Evolutionary conservation across 2,797 vertebrate genomes (phyloP).

Genomic region (Sebastes trivittatus): DNA sequence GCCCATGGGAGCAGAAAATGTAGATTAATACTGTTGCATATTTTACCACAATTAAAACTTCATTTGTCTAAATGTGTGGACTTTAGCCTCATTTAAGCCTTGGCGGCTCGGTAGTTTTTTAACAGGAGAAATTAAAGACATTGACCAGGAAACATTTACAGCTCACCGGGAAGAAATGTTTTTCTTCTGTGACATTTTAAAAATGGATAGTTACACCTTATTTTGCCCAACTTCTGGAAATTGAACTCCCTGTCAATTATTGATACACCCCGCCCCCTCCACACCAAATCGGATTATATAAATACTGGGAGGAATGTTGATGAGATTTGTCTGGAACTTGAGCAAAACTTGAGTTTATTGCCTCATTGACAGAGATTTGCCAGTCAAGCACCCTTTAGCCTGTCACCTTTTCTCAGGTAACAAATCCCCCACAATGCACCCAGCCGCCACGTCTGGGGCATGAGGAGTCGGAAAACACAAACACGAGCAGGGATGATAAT

Average conservation of each 20-base stretch:
- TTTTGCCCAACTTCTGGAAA: conserved; percentile 49
- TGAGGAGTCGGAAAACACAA: conserved; percentile 59
- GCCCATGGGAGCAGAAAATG: conserved; percentile 72
- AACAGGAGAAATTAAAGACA: conserved; percentile 50
- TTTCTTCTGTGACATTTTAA: conserved; percentile 34
- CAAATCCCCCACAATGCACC: conserved; percentile 57
- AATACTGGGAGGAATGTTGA: conserved; percentile 52
- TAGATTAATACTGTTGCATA: conserved; percentile 74
- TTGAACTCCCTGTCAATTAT: conserved; percentile 70
- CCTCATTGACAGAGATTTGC: conserved; percentile 68
- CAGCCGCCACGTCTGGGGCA: conserved; percentile 55
- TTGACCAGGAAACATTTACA: conserved; percentile 16
- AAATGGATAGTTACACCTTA: conserved; percentile 58
- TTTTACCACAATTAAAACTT: conserved; percentile 82
- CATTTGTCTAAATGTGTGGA: conserved; percentile 80
- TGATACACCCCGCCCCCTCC: conserved; percentile 1
- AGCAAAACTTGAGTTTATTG: conserved; percentile 61
- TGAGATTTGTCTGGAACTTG: conserved; percentile 54
- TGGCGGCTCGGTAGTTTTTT: conserved; percentile 48
- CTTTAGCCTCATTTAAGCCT: conserved; percentile 83
- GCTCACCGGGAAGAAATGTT: conserved; percentile 25
- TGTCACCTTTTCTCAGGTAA: conserved; percentile 73
- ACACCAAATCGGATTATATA: conserved; percentile 47
- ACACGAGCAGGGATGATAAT: conserved; percentile 73
- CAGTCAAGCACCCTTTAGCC: conserved; percentile 67